Base-by-base conservation (phyloP, 1,140 invertebrate genomes). In the Dryas iulia region DNA sequence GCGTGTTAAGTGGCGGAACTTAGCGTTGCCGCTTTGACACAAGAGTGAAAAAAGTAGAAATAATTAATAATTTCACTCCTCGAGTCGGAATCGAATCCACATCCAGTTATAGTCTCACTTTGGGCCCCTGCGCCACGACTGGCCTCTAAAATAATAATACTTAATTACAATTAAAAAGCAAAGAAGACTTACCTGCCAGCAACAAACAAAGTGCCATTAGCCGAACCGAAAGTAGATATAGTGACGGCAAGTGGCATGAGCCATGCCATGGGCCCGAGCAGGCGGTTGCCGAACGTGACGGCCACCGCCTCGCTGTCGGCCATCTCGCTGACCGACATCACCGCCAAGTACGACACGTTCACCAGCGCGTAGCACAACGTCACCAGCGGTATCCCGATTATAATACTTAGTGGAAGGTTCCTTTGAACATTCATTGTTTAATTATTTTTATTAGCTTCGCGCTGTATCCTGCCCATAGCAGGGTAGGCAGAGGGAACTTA, bases 331-430 rank as follows among this genome's bases (percentile, higher is more conserved):
- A 97, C 96, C 57, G 97, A 98, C 95, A 99, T 98, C 21, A 98
- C 98, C 3, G 98, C 97, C 87, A 99, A 93, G 88, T 99, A 99
- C 7, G 98, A 98, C 61, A 99, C 94, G 89, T 99, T 99, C 77
- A 99, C 97, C 52, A 99, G 93, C 4, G 98, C 95, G 90, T 99
- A 99, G 84, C 98, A 98, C 10, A 98, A 87, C 0, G 98, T 99
- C 18, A 99, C 98, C 76, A 99, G 92, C 12, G 98, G 97, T 85
- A 99, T 98, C 0, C 98, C 99, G 79, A 99, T 98, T 85, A 98
- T 96, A 67, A 99, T 99, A 23, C 98, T 98, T 60, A 97, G 94
- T 5, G 98, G 98, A 56, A 99, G 94, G 91, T 99, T 99, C 87
- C 97, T 98, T 88, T 4, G 10, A 11, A 39, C 21, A 2, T 23